phyloP scores from a whole-genome alignment of 2,113 vertebrate genomes.

The Thamnophis sirtalis region DNA sequence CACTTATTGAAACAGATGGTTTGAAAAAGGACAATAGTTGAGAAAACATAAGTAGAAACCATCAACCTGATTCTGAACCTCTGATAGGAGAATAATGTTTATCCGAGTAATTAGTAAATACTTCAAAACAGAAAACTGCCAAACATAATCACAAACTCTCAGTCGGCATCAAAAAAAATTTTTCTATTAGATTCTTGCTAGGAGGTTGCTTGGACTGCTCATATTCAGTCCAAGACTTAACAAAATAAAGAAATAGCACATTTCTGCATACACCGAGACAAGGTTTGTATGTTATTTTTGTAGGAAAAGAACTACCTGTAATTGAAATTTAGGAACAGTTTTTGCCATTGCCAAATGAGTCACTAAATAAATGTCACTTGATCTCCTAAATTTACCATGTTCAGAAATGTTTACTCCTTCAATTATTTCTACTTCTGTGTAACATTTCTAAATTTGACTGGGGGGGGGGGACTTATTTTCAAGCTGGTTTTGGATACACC shows the following conservation, averaged over 20 bases:
- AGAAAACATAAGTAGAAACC: constrained; percentile 23
- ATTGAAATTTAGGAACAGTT: constrained; percentile 13
- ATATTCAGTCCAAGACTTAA: constrained; percentile 13
- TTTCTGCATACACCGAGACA: neutral
- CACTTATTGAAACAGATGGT: constrained; percentile 38
- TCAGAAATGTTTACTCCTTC: constrained; percentile 28
- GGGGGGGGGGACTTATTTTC: constrained; percentile 8
- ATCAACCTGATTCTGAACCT: constrained; percentile 21
- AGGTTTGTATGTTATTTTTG: constrained; percentile 14
- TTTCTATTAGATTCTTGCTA: constrained; percentile 31
- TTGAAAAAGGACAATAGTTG: constrained; percentile 29
- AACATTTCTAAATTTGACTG: constrained; percentile 27
- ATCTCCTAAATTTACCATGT: neutral
- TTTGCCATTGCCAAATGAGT: neutral
- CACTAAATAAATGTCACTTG: constrained; percentile 41
- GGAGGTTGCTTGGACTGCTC: neutral
- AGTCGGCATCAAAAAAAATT: constrained; percentile 8
- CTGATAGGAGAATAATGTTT: constrained; percentile 40
- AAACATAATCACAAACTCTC: constrained; percentile 15
- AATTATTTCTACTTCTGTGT: constrained; percentile 42
- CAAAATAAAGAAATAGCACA: neutral
- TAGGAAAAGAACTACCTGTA: constrained; percentile 17
- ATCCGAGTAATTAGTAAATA: constrained; percentile 35
- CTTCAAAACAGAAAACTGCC: constrained; percentile 26
- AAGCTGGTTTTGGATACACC: constrained; percentile 18